A percentile compares a stretch with the other conserved stretches of the same genome.
Conservation (phyloP, 2,888 invertebrate genomes). For the Drosophila siamana region DNA sequence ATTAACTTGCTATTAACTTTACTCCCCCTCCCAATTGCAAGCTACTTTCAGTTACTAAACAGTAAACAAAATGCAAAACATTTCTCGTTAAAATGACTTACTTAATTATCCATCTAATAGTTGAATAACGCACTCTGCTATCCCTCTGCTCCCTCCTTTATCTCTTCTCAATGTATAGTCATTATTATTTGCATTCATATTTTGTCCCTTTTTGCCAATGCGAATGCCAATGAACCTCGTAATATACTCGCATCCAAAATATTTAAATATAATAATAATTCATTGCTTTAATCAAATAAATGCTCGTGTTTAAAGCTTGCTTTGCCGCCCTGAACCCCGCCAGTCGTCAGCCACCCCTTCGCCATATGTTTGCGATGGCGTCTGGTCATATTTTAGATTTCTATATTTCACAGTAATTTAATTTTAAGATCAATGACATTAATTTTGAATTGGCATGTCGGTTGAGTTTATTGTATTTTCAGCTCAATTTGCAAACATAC, state of each 20-base stretch:
- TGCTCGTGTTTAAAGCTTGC: constrained; percentile 28
- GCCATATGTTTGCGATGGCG: not conserved
- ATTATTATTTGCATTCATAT: constrained; percentile 18
- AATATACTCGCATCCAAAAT: constrained; percentile 6
- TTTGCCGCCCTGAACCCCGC: constrained; percentile 7
- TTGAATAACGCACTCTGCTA: constrained; percentile 43
- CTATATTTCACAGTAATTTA: constrained; percentile 35
- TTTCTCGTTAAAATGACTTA: constrained; percentile 20
- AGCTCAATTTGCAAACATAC: constrained; percentile 28
- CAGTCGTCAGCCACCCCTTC: not conserved
- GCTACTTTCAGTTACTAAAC: constrained; percentile 30
- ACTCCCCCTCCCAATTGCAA: constrained; percentile 33
- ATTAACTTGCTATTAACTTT: constrained; percentile 32
- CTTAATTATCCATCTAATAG: constrained; percentile 28
- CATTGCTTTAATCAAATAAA: constrained; percentile 48
- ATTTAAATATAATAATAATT: constrained; percentile 25
- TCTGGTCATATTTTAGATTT: constrained; percentile 23
- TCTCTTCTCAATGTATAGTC: constrained; percentile 9
- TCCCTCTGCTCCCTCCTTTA: not conserved
- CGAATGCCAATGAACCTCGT: constrained; percentile 39
- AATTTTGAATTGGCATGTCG: constrained; percentile 61
- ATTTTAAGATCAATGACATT: constrained; percentile 51
- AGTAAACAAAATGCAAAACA: constrained; percentile 16
- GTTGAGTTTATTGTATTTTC: constrained; percentile 46
- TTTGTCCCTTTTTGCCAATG: constrained; percentile 16